Evolutionary conservation across 2,797 vertebrate species (phyloP).

Genomic region (Thamnophis elegans): DNA sequence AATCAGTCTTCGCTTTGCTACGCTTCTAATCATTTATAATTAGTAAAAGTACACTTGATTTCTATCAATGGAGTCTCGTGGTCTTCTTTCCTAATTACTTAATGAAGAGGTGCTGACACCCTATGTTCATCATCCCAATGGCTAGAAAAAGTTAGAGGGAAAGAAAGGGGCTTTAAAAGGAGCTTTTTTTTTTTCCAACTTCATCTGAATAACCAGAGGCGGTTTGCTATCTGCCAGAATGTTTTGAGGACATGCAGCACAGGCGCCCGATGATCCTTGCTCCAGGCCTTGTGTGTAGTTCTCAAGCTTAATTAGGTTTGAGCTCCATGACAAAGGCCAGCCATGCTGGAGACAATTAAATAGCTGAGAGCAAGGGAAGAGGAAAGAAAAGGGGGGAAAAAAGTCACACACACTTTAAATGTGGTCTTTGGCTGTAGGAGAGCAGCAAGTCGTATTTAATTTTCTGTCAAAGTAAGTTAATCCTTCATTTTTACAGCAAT

Average conservation of each 20-base stretch:
- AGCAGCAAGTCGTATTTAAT: background rate
- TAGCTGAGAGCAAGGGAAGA: background rate
- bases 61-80: too few relatives aligned
- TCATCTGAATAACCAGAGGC: background rate
- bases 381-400: too few relatives aligned
- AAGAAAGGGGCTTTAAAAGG: slow-evolving; percentile 13
- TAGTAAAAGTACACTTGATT: too few relatives aligned
- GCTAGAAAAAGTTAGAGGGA: background rate
- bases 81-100: too few relatives aligned
- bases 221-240: slow-evolving; percentile 5
- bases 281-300: background rate
- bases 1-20: too few relatives aligned
- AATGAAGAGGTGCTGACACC: too few relatives aligned
- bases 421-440: background rate
- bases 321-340: slow-evolving; percentile 12
- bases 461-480: slow-evolving; percentile 4
- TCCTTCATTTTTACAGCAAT: slow-evolving; percentile 2
- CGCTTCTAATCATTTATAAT: too few relatives aligned
- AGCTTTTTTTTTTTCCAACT: background rate
- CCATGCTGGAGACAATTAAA: slow-evolving; percentile 22
- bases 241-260: background rate
- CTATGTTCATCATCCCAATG: background rate
- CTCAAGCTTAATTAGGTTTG: slow-evolving; percentile 6
- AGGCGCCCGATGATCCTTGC: background rate
- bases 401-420: background rate